Conservation (phyloP, 2,888 invertebrate species). For the Drepanosiphum platanoidis region DNA sequence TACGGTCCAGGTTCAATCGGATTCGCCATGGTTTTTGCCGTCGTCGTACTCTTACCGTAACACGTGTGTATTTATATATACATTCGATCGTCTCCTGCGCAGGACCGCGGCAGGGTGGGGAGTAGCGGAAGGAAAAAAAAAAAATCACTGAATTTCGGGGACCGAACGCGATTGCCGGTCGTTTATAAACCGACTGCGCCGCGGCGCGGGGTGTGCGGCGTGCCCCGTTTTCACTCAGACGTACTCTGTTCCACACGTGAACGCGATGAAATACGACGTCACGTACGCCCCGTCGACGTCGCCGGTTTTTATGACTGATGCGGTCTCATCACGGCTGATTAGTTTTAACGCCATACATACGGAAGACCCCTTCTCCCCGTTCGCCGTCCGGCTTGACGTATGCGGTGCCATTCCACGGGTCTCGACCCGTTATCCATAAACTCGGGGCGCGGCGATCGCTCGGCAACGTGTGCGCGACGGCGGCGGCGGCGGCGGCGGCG, state of each 20-base stretch:
- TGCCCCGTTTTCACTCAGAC: slow-evolving; percentile 14
- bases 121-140: background rate
- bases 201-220: background rate
- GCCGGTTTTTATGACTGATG: slow-evolving; percentile 58
- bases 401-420: slow-evolving; percentile 41
- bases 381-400: slow-evolving; percentile 31
- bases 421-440: slow-evolving; percentile 55
- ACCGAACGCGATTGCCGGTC: slow-evolving; percentile 12
- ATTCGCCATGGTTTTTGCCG: no score
- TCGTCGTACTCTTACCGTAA: no score
- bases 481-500: no score
- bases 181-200: slow-evolving; percentile 14
- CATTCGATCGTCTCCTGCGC: no score
- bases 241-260: background rate
- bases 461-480: background rate
- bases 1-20: no score
- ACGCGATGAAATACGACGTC: slow-evolving; percentile 55
- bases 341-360: slow-evolving; percentile 60
- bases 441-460: slow-evolving; percentile 1
- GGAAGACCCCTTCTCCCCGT: slow-evolving; percentile 31
- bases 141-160: slow-evolving; percentile 1
- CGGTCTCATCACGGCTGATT: slow-evolving; percentile 56
- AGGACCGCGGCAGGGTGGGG: background rate
- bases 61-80: no score
- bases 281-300: background rate